Percentiles rank a stretch among this genome's conserved stretches.
Evolutionary conservation across 2,888 invertebrate species (phyloP).

Genomic region (Leucoptera coffeella): DNA sequence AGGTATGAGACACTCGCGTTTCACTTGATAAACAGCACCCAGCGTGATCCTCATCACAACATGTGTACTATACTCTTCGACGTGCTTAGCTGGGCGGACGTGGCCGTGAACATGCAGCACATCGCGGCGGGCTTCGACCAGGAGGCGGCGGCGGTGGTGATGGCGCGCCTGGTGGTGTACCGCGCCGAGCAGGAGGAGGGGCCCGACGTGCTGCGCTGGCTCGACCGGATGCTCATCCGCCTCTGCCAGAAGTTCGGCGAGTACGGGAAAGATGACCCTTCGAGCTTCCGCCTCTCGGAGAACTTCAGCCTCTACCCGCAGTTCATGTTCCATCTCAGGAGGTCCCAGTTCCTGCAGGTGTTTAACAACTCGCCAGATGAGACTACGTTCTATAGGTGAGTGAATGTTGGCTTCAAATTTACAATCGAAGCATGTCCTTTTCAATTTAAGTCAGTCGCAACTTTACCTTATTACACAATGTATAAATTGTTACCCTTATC

Average conservation of each 20-base stretch:
- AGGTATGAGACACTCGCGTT: too few species aligned
- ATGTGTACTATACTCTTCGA: too few species aligned
- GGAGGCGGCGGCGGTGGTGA: constrained; percentile 95
- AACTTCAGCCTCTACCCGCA: constrained; percentile 98
- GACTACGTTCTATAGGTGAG: constrained; percentile 91
- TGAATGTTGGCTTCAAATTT: too few species aligned
- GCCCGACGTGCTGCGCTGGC: constrained; percentile 96
- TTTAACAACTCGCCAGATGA: constrained; percentile 99
- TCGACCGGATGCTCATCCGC: constrained; percentile 95
- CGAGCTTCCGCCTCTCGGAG: constrained; percentile 90
- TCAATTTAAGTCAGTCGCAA: too few species aligned
- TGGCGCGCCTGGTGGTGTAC: constrained; percentile 95
- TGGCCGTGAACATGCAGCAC: constrained; percentile 81
- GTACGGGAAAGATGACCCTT: constrained; percentile 95
- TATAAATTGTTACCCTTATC: too few species aligned
- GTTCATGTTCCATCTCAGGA: constrained; percentile 98
- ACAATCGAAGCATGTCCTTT: too few species aligned
- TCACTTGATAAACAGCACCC: too few species aligned
- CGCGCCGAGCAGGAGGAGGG: constrained; percentile 93
- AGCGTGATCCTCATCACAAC: too few species aligned
- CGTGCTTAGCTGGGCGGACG: constrained; percentile 99
- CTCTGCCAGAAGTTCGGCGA: constrained; percentile 99
- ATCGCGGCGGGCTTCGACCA: constrained; percentile 96
- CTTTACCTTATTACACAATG: not conserved
- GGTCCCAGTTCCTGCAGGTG: constrained; percentile 98